Base-by-base conservation (phyloP, 2,888 invertebrate genomes). In the Tethea ocularis region DNA sequence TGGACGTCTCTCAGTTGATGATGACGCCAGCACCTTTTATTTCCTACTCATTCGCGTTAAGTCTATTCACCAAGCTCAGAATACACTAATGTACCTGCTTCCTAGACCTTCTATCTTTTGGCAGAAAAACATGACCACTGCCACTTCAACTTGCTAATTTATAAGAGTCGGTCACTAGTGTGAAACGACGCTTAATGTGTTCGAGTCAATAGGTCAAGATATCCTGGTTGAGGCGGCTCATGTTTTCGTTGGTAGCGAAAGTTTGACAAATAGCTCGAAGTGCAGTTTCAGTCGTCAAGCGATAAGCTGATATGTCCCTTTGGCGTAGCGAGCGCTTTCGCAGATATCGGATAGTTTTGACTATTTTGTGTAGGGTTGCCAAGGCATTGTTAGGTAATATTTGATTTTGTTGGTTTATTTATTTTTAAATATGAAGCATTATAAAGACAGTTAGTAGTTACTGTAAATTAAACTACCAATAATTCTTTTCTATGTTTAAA, bases 241-340 rank as follows among this genome's bases (percentile, higher is more conserved):
- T 86, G 83, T 86, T 87, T 87, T 84, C 80, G 82, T 77, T 79
- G 68, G 73, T 68, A 76, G 81, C 71, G 79, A 84, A 87, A 88
- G 86, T 88, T 88, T 88, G 88, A 87, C 85, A 87, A 88, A 87
- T 84, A 82, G 82, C 83, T 83, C 63, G 70, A 74, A 82, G 78
- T 86, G 86, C 86, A 87, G 83, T 85, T 83, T 74, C 75, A 72
- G 81, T 77, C 71, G 74, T 72, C 69, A 79, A 73, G 62, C 77
- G 86, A 88, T 88, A 88, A 88, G 86, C 87, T 80, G 82, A 84
- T 82, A 84, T 70, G 76, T 80, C 78, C 74, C 74, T 70, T 75
- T 64, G 74, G 72, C 72, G 75, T 77, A 74, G 67, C 64, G 75
- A 77, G 74, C 75, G 76, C 77, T 83, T 80, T 75, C 78, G 59